Conservation (phyloP, 2,888 invertebrate species). For the Ormyrus labotus region DNA sequence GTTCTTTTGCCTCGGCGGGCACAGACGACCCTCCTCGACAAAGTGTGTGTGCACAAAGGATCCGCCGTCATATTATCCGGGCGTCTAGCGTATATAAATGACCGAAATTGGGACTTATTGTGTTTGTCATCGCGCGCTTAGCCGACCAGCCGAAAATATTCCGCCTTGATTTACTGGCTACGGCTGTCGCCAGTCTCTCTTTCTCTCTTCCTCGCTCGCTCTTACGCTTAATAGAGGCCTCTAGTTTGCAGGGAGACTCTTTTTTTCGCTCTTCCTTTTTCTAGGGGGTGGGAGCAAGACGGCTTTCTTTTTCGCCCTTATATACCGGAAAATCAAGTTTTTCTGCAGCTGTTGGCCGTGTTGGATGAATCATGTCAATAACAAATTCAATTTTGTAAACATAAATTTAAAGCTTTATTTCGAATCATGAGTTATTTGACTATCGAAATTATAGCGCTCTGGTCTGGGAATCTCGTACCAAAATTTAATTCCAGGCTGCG, state of each 20-base stretch:
- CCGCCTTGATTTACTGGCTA: constrained; percentile 64
- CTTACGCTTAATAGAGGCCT: background rate
- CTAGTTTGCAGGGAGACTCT: background rate
- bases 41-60: constrained; percentile 73
- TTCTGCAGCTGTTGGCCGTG: too few species aligned
- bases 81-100: constrained; percentile 75
- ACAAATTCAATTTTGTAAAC: too few species aligned
- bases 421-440: too few species aligned
- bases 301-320: background rate
- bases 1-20: constrained; percentile 21
- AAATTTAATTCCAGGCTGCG: background rate
- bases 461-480: background rate
- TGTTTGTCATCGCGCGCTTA: constrained; percentile 72
- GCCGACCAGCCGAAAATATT: constrained; percentile 60
- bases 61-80: constrained; percentile 73
- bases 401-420: too few species aligned
- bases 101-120: constrained; percentile 76
- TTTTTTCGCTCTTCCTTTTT: too few species aligned
- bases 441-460: too few species aligned
- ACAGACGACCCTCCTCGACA: constrained; percentile 9
- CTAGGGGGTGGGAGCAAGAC: background rate
- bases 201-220: background rate
- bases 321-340: background rate
- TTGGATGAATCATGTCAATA: too few species aligned
- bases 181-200: constrained; percentile 1